Evolutionary conservation across 2,113 vertebrate species (phyloP), one percentile per base, ranked within the genome.

Genomic region (Hippocampus comes): DNA sequence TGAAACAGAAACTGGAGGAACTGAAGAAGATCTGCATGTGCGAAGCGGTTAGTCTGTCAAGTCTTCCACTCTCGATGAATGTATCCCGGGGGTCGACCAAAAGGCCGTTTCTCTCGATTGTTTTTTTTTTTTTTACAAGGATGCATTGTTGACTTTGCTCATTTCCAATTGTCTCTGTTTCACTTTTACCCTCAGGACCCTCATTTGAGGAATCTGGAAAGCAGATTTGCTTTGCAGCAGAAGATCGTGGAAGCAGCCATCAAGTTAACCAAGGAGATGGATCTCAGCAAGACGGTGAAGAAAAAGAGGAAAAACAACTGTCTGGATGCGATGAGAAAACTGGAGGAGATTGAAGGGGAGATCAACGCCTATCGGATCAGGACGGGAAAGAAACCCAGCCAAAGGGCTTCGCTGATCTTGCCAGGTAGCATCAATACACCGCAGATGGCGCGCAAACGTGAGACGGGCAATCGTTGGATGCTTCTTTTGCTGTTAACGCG

Each of bases 161-260:
- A 34, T 34, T 34, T 34, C 5, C 34, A 34, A 34, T 34, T 34
- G 30, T 30, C 30, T 30, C 30, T 2, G 30, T 34, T 34, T 34
- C 3, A 3, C 30, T 34, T 34, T 34, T 5, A 34, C 30, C 3
- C 0, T 34, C 34, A 99, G 96, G 97, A 98, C 76, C 95, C 96
- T 1, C 59, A 93, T 72, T 83, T 99, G 72, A 94, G 95, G 84
- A 94, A 96, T 75, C 79, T 99, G 87, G 96, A 99, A 86, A 94
- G 95, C 88, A 94, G 92, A 78, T 97, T 98, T 74, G 88, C 95
- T 21, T 93, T 99, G 75, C 97, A 99, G 85, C 95, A 96, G 81
- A 97, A 97, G 87, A 91, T 99, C 38, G 95, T 98, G 30, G 96
- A 99, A 89, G 96, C 97, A 7, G 95, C 94, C 0, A 93, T 94